These are phyloP conservation scores for Philypnodon macrostomus DNA, from an alignment of 2,797 vertebrate genomes.

Conservation along the genomic window DNA sequence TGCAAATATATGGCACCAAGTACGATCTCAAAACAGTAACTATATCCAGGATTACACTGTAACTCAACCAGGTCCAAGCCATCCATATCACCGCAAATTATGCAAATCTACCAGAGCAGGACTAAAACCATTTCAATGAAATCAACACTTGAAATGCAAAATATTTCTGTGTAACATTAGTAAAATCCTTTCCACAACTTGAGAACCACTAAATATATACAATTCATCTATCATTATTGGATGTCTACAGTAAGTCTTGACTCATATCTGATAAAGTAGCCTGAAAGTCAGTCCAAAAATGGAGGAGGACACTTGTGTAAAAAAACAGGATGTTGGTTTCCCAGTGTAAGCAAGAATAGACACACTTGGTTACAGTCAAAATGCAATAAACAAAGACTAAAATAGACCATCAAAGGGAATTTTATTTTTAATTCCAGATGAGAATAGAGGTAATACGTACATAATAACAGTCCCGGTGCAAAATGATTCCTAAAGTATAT, in stretches of 20 bases:
- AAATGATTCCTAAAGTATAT: conserved; percentile 18
- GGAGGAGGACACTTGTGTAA: conserved; percentile 6
- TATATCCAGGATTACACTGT: no score
- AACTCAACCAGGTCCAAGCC: no score
- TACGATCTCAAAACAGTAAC: no score
- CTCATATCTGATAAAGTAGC: conserved; percentile 12
- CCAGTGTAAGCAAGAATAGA: neutral
- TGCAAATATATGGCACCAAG: no score
- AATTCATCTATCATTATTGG: no score
- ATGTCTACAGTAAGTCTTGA: neutral
- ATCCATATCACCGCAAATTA: no score
- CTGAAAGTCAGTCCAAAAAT: conserved; percentile 19
- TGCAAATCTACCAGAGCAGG: no score
- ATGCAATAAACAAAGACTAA: conserved; percentile 7
- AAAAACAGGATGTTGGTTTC: neutral
- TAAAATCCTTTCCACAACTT: no score
- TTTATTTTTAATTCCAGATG: neutral
- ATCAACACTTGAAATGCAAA: no score
- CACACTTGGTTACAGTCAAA: conserved; percentile 3
- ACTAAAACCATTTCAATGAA: no score
- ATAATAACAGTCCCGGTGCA: neutral
- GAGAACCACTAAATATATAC: no score
- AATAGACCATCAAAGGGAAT: conserved; percentile 1
- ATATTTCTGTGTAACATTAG: no score
- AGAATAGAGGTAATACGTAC: neutral